Conservation (phyloP, 2,113 vertebrate species). For the human region GRCh38 chr19:38084001-38084500, state of each 20-base stretch:
- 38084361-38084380: too few species aligned
- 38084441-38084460: neutral
- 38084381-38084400: too few species aligned
- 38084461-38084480: neutral
- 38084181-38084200: neutral
- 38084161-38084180: neutral
- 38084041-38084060: neutral
- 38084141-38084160: neutral
- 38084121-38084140: neutral
- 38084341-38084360: too few species aligned
- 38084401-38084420: neutral
- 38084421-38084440: slow-evolving; percentile 10
- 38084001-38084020: neutral
- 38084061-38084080: neutral
- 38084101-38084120: neutral
- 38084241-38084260: neutral
- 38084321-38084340: too few species aligned
- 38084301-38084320: too few species aligned
- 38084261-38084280: neutral
- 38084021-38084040: neutral
- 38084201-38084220: neutral
- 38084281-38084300: neutral
- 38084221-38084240: neutral
- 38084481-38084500: neutral
- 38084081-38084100: neutral